These are phyloP conservation scores for Oreonectes daqikongensis DNA, from an alignment of 2,797 vertebrate species.

Conservation along the genomic window DNA sequence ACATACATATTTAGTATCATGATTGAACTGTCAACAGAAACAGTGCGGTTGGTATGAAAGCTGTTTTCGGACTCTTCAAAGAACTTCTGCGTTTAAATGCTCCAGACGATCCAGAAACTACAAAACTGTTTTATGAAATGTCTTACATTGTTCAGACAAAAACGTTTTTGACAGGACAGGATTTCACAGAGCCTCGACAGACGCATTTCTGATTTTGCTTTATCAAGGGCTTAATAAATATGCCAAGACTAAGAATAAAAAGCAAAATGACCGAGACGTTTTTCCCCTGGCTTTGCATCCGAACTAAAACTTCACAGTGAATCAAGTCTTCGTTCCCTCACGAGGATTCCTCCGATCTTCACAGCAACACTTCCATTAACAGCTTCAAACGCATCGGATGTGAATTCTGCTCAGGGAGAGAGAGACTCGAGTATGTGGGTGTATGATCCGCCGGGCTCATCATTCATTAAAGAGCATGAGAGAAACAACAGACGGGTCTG, in stretches of 20 bases:
- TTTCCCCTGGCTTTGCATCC: neutral
- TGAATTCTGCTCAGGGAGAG: constrained; percentile 2
- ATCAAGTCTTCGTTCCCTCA: neutral
- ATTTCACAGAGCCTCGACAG: neutral
- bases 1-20: neutral
- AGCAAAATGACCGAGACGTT: neutral
- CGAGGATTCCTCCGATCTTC: constrained; percentile 15
- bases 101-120: neutral
- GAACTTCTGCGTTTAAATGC: neutral
- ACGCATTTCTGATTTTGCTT: constrained; percentile 2
- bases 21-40: neutral
- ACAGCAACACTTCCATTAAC: constrained; percentile 21
- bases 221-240: constrained; percentile 22
- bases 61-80: neutral
- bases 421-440: constrained; percentile 12
- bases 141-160: neutral
- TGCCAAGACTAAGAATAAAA: constrained; percentile 11
- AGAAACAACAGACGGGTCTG: constrained; percentile 11
- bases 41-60: neutral
- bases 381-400: neutral
- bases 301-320: neutral
- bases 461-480: constrained; percentile 32
- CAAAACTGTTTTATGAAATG: neutral
- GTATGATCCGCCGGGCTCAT: constrained; percentile 22
- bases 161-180: neutral